Evolutionary conservation across 2,888 invertebrate species (phyloP), one percentile per base, ranked within the genome.

Genomic region (Julus scandinavius): DNA sequence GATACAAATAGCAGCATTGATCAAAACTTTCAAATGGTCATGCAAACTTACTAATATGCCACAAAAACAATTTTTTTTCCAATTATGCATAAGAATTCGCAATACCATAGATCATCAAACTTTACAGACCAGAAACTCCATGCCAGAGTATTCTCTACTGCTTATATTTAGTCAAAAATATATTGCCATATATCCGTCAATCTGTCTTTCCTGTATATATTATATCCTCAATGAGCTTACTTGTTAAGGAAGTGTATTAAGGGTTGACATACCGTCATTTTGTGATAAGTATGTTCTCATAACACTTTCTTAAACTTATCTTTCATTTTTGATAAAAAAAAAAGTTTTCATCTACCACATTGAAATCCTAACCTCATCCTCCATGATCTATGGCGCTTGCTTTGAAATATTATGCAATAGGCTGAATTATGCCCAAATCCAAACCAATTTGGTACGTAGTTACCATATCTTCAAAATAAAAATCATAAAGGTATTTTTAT

Each of bases 1-100:
- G 29, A 29, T 85, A 49, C 50, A 85, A 50, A 85, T 50, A 45
- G 85, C 45, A 85, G 45, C 85, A 49, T 4, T n/a, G 50, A 85
- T 45, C 85, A 85, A 85, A 38, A 80, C 29, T 80, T 80, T 38
- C 80, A 29, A 80, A 80, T 80, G 80, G 29, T 80, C 80, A 80
- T 80, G 80, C 80, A 80, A 80, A 80, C 29, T 80, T 80, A 80
- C 80, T 80, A 38, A 45, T 5, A 80, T 29, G 80, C 80, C 38
- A 80, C 38, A 40, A 80, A n/a, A 80, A 80, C 80, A 29, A 80
- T 80, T 80, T 80, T 29, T 29, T 72, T 17, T 80, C 38, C 80
- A 4, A 80, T 80, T 80, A 80, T 80, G 80, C 80, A 38, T 80
- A 38, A 38, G 80, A 80, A 80, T 80, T 80, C 13, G 80, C 80